phyloP scores from a whole-genome alignment of 2,113 vertebrate species.

The Numenius arquata region DNA sequence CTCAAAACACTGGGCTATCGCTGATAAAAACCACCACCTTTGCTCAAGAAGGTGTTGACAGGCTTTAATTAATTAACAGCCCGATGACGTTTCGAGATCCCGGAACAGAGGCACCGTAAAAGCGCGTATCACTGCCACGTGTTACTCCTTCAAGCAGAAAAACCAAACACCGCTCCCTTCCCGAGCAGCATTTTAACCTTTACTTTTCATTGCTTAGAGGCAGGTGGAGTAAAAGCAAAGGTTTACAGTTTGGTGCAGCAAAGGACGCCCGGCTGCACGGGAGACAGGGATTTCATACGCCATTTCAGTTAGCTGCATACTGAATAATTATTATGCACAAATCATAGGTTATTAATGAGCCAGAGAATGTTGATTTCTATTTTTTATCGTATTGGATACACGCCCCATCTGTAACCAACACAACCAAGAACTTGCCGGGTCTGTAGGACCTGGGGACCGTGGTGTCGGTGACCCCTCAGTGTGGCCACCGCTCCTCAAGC shows the following conservation, averaged over 20 bases:
- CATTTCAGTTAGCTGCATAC: neutral
- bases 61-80: neutral
- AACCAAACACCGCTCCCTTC: neutral
- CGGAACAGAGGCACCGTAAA: neutral
- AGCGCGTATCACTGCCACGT: neutral
- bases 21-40: neutral
- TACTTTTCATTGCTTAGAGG: neutral
- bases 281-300: neutral
- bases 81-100: neutral
- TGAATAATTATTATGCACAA: neutral
- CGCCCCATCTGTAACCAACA: neutral
- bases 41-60: neutral
- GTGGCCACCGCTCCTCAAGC: accelerated
- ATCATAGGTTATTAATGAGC: neutral
- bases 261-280: neutral
- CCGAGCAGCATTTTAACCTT: neutral
- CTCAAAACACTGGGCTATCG: neutral
- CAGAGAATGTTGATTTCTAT: accelerated
- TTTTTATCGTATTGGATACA: neutral
- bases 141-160: neutral
- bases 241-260: neutral
- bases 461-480: neutral
- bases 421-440: neutral
- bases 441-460: neutral
- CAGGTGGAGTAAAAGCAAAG: neutral